Conservation (phyloP, 37 sponge, comb jelly and placozoan genomes). For the Chondrilla cf. caribensis region DNA sequence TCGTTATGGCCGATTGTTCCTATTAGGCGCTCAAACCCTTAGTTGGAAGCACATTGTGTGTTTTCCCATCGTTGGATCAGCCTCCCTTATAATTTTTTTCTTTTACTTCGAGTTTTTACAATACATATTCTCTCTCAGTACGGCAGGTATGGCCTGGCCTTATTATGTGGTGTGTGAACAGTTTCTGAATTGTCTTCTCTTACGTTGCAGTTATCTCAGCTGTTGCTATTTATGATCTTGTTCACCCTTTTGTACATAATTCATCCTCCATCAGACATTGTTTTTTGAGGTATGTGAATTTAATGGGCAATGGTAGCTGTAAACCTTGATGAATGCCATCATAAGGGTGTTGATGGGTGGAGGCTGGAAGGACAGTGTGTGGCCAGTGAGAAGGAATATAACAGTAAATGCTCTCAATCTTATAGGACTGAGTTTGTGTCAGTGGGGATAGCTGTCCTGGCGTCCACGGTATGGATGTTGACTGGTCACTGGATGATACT, state of each 20-base stretch:
- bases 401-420: too few species aligned
- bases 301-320: too few species aligned
- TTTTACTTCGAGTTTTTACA: slow-evolving; percentile 71
- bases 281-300: not conserved
- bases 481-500: slow-evolving; percentile 72
- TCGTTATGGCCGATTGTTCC: not conserved
- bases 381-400: too few species aligned
- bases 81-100: slow-evolving; percentile 55
- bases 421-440: slow-evolving; percentile 19
- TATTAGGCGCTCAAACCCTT: slow-evolving; percentile 25
- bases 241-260: slow-evolving; percentile 1
- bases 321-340: too few species aligned
- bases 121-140: slow-evolving; percentile 57
- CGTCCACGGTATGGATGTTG: slow-evolving; percentile 43
- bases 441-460: slow-evolving; percentile 16
- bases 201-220: slow-evolving; percentile 25
- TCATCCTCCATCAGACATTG: not conserved
- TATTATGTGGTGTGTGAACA: too few species aligned
- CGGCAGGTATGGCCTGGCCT: slow-evolving; percentile 42
- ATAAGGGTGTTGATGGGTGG: too few species aligned
- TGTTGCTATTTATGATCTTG: slow-evolving; percentile 23
- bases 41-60: slow-evolving; percentile 31
- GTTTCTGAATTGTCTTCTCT: too few species aligned
- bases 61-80: slow-evolving; percentile 54
- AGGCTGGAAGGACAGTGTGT: too few species aligned